Evolutionary conservation across 2,888 invertebrate species (phyloP), one percentile per base, ranked within the genome.

Genomic region (Conistra vaccinii): DNA sequence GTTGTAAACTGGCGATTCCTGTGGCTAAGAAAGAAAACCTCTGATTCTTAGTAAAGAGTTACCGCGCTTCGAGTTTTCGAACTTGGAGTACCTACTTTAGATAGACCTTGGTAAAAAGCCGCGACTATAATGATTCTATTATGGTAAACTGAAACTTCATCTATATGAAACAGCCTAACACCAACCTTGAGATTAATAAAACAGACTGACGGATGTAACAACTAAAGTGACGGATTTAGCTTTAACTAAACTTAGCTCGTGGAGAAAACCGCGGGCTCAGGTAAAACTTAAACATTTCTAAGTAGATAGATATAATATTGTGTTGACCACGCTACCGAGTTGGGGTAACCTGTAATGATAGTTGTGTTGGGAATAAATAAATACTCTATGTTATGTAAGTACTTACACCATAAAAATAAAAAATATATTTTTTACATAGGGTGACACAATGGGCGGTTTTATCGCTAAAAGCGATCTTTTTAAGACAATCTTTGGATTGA

Each of bases 111-210:
- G 45, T 5, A 23, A 55, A 55, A 70, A 53, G 29, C 51, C 12
- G 26, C 26, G 51, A 35, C 35, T 23, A 14, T 78, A 71, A 78
- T 61, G 60, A 29, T 70, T 76, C n/a, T 61, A 39, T 71, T 78
- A 71, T 78, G 45, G 35, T 70, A 76, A 76, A 71, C 35, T 20
- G 32, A 35, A 69, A 42, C 70, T 61, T 76, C n/a, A 76, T 76
- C 53, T 78, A 78, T 61, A 78, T 70, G 70, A 78, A 76, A 53
- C 53, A 45, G 42, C 3, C 53, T 35, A 35, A 35, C 6, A 14
- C 20, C 20, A 70, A 60, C 60, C 69, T 14, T 51, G 32, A 60
- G 14, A 48, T 35, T 32, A 29, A 76, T 76, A 35, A 60, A 53
- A 69, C 14, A 35, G 9, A 48, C 3, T 48, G 42, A 69, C 4